Percentiles rank a stretch among this genome's conserved stretches.
Evolutionary conservation across 1,140 invertebrate genomes (phyloP).

Genomic region (Onthophagus taurus): DNA sequence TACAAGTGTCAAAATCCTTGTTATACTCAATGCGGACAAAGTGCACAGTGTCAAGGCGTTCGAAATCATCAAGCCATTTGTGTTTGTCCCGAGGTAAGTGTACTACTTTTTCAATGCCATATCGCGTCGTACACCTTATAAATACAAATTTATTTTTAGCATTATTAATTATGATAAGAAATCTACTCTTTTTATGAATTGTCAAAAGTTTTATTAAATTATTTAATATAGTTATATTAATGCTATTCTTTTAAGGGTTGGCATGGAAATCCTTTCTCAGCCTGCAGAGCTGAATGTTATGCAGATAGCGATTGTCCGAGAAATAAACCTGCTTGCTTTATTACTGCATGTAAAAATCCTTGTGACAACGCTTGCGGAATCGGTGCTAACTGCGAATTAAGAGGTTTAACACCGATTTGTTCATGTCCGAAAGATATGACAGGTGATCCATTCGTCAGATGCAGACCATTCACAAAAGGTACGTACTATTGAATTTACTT

Average conservation of each 20-base stretch:
- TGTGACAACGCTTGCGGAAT: conserved; percentile 72
- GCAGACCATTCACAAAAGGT: conserved; percentile 69
- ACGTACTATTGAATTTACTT: conserved; percentile 29
- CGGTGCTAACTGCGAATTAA: conserved; percentile 68
- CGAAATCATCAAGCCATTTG: conserved; percentile 68
- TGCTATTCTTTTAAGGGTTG: conserved; percentile 37
- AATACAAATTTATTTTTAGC: conserved; percentile 6
- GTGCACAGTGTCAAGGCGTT: conserved; percentile 66
- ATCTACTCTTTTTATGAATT: background rate
- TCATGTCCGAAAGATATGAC: conserved; percentile 80
- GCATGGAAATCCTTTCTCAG: conserved; percentile 60
- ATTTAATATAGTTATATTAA: background rate
- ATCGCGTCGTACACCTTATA: too few species aligned
- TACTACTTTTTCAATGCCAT: background rate
- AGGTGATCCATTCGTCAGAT: conserved; percentile 73
- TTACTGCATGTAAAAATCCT: conserved; percentile 70
- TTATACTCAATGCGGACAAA: conserved; percentile 60
- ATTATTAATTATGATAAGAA: background rate
- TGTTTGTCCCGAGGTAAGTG: conserved; percentile 63
- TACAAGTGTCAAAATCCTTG: conserved; percentile 74
- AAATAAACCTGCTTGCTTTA: conserved; percentile 67
- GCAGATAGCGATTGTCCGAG: conserved; percentile 63
- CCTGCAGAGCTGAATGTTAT: conserved; percentile 66
- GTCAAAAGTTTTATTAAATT: conserved; percentile 1
- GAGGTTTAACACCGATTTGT: conserved; percentile 69